Conservation (phyloP, 1,140 invertebrate species). For the Dermatophagoides farinae region DNA sequence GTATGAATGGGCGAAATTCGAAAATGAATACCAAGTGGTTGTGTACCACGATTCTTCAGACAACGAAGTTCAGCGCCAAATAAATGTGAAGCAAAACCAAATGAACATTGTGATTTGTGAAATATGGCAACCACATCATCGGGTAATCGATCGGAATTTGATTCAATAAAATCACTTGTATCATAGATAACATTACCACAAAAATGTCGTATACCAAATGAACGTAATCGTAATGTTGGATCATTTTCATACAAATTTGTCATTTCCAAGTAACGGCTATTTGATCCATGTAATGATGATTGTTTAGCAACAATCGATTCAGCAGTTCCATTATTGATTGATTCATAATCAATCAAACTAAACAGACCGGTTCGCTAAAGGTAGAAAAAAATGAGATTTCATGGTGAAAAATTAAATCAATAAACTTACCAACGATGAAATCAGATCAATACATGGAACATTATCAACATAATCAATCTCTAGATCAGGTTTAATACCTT, state of each 20-base stretch:
- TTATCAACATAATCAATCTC: conserved; percentile 87
- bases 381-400: conserved; percentile 9
- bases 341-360: conserved; percentile 80
- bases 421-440: conserved; percentile 54
- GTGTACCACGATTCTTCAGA: conserved; percentile 39
- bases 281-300: conserved; percentile 57
- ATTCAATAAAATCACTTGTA: conserved; percentile 66
- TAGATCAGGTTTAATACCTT: conserved; percentile 71
- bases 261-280: conserved; percentile 26
- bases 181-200: conserved; percentile 72
- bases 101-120: conserved; percentile 75
- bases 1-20: conserved; percentile 64
- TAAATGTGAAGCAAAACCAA: conserved; percentile 80
- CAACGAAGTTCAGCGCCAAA: conserved; percentile 79
- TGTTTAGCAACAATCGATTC: conserved; percentile 72
- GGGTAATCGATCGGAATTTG: conserved; percentile 57
- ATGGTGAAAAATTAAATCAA: conserved; percentile 2
- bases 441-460: conserved; percentile 81
- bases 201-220: conserved; percentile 74
- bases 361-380: conserved; percentile 57
- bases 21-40: conserved; percentile 44
- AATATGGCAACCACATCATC: conserved; percentile 79
- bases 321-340: conserved; percentile 58
- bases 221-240: not conserved
- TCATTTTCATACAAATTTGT: not conserved